A percentile compares a stretch with the other conserved stretches of the same genome.
Evolutionary conservation across 2,797 vertebrate species (phyloP).

Genomic region (Phaenicophaeus curvirostris): DNA sequence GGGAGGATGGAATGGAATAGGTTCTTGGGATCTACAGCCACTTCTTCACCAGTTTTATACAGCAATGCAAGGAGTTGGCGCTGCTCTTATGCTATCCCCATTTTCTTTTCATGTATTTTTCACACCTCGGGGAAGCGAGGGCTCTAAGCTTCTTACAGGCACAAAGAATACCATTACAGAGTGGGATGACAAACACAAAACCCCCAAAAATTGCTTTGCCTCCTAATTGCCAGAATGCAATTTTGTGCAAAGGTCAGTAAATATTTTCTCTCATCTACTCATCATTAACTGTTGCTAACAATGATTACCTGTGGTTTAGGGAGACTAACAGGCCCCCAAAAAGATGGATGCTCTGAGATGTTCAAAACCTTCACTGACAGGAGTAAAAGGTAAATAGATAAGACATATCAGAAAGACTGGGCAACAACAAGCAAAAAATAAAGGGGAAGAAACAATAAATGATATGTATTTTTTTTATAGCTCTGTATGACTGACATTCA

Average conservation of each 20-base stretch:
- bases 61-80: not conserved
- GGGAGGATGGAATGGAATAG: accelerated
- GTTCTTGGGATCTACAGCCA: not conserved
- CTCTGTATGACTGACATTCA: not conserved
- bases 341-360: not conserved
- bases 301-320: not conserved
- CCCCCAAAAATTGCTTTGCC: not conserved
- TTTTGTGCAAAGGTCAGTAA: not conserved
- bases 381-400: not conserved
- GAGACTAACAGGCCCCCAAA: not conserved
- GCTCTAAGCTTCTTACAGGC: not conserved
- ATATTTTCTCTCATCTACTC: not conserved
- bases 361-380: not conserved
- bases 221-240: not conserved
- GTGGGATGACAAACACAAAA: too few relatives aligned
- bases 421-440: not conserved
- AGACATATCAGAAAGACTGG: not conserved
- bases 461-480: not conserved
- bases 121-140: accelerated
- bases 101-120: not conserved
- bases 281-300: not conserved
- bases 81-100: accelerated
- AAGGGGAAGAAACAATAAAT: not conserved
- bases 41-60: not conserved
- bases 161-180: not conserved